These are phyloP conservation scores for Physeter macrocephalus DNA, from an alignment of 2,113 vertebrate species.

Conservation along the genomic window DNA sequence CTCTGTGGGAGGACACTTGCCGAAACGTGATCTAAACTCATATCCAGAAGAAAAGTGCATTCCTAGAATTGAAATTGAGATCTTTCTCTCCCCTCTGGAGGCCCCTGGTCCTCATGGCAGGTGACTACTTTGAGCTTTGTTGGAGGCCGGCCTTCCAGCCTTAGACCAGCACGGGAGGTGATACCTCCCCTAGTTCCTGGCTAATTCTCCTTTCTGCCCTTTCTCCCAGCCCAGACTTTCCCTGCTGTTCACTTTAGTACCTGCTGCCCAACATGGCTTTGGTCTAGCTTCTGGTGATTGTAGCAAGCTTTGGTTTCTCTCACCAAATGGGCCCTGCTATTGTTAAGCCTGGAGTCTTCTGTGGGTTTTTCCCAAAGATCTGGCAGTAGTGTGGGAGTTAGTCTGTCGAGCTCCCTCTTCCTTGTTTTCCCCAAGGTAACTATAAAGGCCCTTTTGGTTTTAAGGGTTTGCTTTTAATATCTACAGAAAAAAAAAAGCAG, in stretches of 20 bases:
- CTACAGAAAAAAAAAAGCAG: neutral
- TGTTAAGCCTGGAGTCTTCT: neutral
- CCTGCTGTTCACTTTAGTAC: neutral
- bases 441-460: neutral
- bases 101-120: neutral
- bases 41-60: neutral
- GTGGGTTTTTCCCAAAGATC: neutral
- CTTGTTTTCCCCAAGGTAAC: neutral
- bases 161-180: fast-evolving
- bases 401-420: neutral
- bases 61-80: conserved; percentile 8
- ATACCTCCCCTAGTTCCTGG: neutral
- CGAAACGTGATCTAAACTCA: conserved; percentile 39
- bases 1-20: conserved; percentile 4
- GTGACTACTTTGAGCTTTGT: neutral
- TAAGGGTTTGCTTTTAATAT: conserved; percentile 50
- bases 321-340: neutral
- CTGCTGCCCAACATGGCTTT: neutral
- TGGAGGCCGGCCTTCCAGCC: neutral
- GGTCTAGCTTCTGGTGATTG: neutral
- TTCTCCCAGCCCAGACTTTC: neutral
- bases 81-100: neutral
- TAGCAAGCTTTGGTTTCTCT: neutral
- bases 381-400: neutral
- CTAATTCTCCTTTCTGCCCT: neutral